Percentiles rank a stretch among this genome's conserved stretches.
Conservation (phyloP, 1,140 invertebrate species). For the Cephus cinctus region DNA sequence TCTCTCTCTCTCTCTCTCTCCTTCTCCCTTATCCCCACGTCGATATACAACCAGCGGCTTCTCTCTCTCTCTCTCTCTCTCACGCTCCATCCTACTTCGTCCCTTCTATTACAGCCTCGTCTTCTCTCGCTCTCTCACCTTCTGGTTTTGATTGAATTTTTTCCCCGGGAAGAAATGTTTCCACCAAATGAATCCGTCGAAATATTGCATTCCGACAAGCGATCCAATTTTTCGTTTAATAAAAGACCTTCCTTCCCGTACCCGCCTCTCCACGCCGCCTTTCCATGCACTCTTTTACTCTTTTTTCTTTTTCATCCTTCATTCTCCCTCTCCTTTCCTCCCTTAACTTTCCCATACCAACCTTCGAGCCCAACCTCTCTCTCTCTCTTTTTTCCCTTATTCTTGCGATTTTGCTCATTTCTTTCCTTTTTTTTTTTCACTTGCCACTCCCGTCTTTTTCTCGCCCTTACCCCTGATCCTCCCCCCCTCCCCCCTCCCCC, state of each 20-base stretch:
- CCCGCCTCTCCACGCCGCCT: conserved; percentile 12
- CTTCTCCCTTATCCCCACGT: too few relatives aligned
- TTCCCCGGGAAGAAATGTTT: conserved; percentile 55
- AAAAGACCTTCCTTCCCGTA: conserved; percentile 43
- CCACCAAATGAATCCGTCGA: conserved; percentile 58
- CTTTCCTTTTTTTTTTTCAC: too few relatives aligned
- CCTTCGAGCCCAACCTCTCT: too few relatives aligned
- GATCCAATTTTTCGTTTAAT: conserved; percentile 54
- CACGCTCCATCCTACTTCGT: not conserved
- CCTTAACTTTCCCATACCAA: too few relatives aligned
- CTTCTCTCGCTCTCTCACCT: conserved; percentile 41
- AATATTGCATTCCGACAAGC: conserved; percentile 57
- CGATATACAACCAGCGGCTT: too few relatives aligned
- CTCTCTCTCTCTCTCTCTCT: conserved; percentile 9
- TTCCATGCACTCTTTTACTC: conserved; percentile 1
- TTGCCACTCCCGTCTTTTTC: too few relatives aligned
- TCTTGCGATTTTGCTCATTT: too few relatives aligned
- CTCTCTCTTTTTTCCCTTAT: too few relatives aligned
- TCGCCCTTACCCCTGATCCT: too few relatives aligned
- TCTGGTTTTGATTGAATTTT: conserved; percentile 57
- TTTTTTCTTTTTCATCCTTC: conserved; percentile 3
- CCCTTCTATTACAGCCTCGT: not conserved
- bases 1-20: conserved; percentile 10
- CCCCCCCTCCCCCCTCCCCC: too few relatives aligned
- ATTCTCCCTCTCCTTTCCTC: not conserved